Base-by-base conservation (phyloP, 2,888 invertebrate genomes). In the Baccha elongata region DNA sequence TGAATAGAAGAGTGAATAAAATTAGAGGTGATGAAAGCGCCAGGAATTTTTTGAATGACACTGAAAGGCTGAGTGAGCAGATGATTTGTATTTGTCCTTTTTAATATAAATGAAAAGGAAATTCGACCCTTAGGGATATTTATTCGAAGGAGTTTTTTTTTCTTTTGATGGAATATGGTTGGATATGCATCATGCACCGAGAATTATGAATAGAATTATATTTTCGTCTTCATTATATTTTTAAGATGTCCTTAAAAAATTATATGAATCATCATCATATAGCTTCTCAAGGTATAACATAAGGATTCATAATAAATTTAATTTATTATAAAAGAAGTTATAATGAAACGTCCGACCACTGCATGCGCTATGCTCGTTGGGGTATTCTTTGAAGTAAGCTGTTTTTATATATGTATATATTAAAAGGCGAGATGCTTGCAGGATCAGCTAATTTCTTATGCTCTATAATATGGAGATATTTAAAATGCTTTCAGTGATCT, bases 141-240 rank as follows among this genome's bases (percentile, higher is more conserved):
- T 42, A 58, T 58, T 23, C n/a, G 26, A 15, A 29, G 52, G 6
- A 42, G 48, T 13, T 29, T 15, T 53, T 76, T 48, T 55, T 55
- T 26, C 6, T 29, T 46, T 2, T 26, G 15, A 64, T 69, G 29
- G 19, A 1, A 15, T n/a, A 19, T 62, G 50, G 40, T 32, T 13
- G 62, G n/a, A 32, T 29, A 40, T 26, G 21, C 53, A 35, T 65
- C 60, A 75, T 81, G 71, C 75, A 75, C 76, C 75, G 62, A 29
- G 42, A 15, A 40, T 48, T 60, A 15, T 75, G 65, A 81, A 81
- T 71, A 23, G 60, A 67, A 53, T 64, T 60, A 60, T 60, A 23
- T 44, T 75, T 69, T 69, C 26, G 26, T 65, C 60, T 71, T 72
- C 67, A 75, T 81, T 75, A 71, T n/a, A n/a, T n/a, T n/a, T 55